These are phyloP conservation scores for Phymatocera aterrima DNA, from an alignment of 2,888 invertebrate genomes.

Conservation along the genomic window DNA sequence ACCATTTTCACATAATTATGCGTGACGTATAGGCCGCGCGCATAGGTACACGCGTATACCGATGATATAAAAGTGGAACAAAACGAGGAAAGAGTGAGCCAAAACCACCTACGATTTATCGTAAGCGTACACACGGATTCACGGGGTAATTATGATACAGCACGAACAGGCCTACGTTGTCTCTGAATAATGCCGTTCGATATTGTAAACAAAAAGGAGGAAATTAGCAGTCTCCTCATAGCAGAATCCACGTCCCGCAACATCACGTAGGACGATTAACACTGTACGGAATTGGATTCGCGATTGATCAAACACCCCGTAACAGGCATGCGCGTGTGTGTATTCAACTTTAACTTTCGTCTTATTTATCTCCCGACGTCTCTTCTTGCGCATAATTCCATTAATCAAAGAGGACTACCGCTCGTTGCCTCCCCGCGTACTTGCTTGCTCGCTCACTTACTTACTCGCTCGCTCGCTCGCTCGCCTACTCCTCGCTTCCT, in stretches of 20 bases:
- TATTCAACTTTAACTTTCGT: not conserved
- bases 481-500: no score
- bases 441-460: no score
- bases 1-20: not conserved
- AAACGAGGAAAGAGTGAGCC: no score
- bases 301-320: not conserved
- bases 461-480: no score
- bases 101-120: not conserved
- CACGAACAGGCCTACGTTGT: no score
- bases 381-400: slow-evolving; percentile 57
- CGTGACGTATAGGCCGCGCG: not conserved
- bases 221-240: no score
- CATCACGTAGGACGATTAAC: not conserved
- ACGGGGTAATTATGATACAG: no score
- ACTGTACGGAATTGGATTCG: not conserved
- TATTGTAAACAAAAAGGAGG: no score
- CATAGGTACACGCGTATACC: no score
- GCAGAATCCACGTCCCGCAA: no score
- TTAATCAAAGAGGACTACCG: slow-evolving; percentile 70
- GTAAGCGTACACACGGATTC: not conserved
- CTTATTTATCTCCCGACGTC: slow-evolving; percentile 28
- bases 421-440: no score
- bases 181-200: no score
- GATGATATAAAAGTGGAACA: not conserved
- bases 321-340: not conserved